Evolutionary conservation across 2,888 invertebrate genomes (phyloP), one percentile per base, ranked within the genome.

Genomic region (Polia nebulosa): DNA sequence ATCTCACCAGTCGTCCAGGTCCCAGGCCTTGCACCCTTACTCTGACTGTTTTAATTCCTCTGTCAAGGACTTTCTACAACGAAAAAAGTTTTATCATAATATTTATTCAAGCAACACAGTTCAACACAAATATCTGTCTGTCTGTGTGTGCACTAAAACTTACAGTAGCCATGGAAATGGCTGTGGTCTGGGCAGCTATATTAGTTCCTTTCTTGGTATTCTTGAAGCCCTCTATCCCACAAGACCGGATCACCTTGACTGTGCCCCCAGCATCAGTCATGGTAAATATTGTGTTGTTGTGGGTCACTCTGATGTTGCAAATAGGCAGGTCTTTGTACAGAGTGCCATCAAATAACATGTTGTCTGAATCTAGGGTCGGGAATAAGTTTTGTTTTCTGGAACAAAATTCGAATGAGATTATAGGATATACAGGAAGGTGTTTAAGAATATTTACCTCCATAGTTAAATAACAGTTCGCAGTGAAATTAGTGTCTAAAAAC

Each of bases 121-220:
- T 20, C 13, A 7, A 45, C 5, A 39, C 15, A 20, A 32, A 1
- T 52, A 17, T 36, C 32, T 25, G 4, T 3, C 29, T 27, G 9
- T 20, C 3, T 4, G 8, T 27, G 11, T 20, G 22, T 44, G 4
- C 6, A 20, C 15, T 13, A 45, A 2, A n/a, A 72, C 96, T 96
- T 95, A 98, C 98, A 69, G 95, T 94, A 80, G 98, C 97, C 83
- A 99, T 94, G 68, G 96, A 97, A 63, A 99, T 97, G 29, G 98
- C 99, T 29, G 99, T 98, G 15, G 99, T 98, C 93, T 99, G 99
- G 2, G 99, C 99, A 45, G 99, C 99, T 86, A 99, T 98, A 89
- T 99, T 99, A 6, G 99, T 99, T 74, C 99, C 99, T 93, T 99
- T 99, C 83, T 98, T 97, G 0, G 99, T 97, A 91, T 99, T 98